A percentile compares a stretch with the other conserved stretches of the same genome.
phyloP scores from a whole-genome alignment of 2,113 vertebrate genomes.

The Herpailurus yagouaroundi region DNA sequence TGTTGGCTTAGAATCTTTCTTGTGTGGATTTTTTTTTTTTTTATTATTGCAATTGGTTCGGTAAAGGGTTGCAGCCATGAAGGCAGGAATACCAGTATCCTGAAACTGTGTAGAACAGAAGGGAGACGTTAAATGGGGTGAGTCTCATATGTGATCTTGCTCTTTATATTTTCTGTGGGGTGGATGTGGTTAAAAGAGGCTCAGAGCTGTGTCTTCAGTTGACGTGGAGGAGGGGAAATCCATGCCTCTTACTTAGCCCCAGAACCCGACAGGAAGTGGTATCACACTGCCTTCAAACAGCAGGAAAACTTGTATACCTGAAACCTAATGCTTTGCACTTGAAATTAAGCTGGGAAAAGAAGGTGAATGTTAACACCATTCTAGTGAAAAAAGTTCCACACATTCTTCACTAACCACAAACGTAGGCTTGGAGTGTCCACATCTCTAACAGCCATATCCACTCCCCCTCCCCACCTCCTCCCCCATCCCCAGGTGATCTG shows the following conservation, averaged over 20 bases:
- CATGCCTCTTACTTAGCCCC: not conserved
- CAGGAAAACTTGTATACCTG: constrained; percentile 28
- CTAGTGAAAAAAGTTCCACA: not conserved
- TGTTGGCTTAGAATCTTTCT: constrained; percentile 30
- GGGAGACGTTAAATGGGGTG: not conserved
- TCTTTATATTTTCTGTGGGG: constrained; percentile 40
- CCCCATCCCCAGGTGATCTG: not conserved
- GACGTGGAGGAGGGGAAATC: constrained; percentile 62
- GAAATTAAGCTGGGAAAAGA: constrained; percentile 23
- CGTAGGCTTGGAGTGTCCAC: not conserved
- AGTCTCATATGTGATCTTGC: constrained; percentile 26
- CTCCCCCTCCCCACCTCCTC: not conserved
- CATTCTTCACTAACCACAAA: not conserved
- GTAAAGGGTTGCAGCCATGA: not conserved
- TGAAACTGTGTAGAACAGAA: not conserved
- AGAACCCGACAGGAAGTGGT: constrained; percentile 61
- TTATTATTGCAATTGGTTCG: constrained; percentile 20
- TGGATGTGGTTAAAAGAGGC: constrained; percentile 57
- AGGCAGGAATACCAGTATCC: not conserved
- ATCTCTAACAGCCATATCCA: not conserved
- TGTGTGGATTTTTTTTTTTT: not conserved
- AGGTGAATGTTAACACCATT: not conserved
- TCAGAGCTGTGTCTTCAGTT: constrained; percentile 32
- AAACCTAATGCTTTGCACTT: constrained; percentile 40
- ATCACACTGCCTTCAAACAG: not conserved